Conservation (phyloP, 2,888 invertebrate genomes). For the Linyphia triangularis region DNA sequence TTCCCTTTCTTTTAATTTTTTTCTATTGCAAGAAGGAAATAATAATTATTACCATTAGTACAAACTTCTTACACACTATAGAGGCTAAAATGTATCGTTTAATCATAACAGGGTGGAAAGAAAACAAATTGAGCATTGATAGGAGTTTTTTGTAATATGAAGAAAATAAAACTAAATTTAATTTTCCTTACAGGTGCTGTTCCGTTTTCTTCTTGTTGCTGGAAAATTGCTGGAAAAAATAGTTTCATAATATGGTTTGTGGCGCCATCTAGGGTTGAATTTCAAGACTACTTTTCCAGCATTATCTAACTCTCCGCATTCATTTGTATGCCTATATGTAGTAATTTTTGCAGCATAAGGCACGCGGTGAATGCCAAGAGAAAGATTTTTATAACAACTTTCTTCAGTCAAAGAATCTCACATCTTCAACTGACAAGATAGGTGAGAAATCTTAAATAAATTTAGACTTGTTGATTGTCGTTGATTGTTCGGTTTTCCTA, state of each 20-base stretch:
- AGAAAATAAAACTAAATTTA: background rate
- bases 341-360: constrained; percentile 67
- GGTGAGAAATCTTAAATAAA: too few species aligned
- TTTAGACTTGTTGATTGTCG: too few species aligned
- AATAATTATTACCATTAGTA: too few species aligned
- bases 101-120: background rate
- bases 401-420: background rate
- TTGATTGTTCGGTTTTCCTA: too few species aligned
- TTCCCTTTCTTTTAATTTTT: too few species aligned
- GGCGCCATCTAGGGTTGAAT: constrained; percentile 45
- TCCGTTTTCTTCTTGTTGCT: background rate
- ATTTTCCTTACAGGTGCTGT: background rate
- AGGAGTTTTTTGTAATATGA: background rate
- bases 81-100: too few species aligned
- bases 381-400: constrained; percentile 64
- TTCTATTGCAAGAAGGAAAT: too few species aligned
- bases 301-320: constrained; percentile 75
- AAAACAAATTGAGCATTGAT: background rate
- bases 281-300: constrained; percentile 18
- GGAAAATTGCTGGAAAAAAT: background rate
- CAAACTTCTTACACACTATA: too few species aligned
- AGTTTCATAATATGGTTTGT: background rate
- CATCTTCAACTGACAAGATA: background rate
- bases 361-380: constrained; percentile 76
- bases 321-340: constrained; percentile 71